Evolutionary conservation across 1,140 invertebrate genomes (phyloP), one percentile per base, ranked within the genome.

Genomic region (Dicyema japonicum): DNA sequence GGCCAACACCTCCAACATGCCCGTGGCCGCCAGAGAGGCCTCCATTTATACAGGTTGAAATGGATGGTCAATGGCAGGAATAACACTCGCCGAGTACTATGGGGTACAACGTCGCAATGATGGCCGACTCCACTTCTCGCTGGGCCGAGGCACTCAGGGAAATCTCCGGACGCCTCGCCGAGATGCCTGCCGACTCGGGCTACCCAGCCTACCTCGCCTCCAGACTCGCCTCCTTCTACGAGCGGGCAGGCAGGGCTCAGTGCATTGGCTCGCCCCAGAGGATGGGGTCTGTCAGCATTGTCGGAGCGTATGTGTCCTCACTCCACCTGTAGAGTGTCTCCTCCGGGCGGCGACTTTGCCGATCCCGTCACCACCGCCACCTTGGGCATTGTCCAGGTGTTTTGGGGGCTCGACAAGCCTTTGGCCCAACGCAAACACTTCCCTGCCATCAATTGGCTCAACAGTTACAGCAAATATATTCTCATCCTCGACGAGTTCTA

Each of bases 61-160:
- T 29, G 3, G 13, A 5, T 29, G 3, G 5, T 27, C 18, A 16
- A 7, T 27, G 35, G n/a, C 38, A 66, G 72, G 75, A 46, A 94
- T 94, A 47, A 94, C 82, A 0, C 53, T 94, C 2, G 85, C 80
- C 15, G 85, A 92, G 54, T 94, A 92, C 52, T 94, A 92, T 94
- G 85, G 88, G 88, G 54, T 88, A 90, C 61, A 85, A 97, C 47
- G 85, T 97, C 15, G 82, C 85, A 29, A 97, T 97, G 88, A 97
- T 97, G 88, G 88, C 88, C 40, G 88, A 97, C 56, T 94, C 85
- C n/a, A 97, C 88, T 8, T 94, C 85, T 13, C 74, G 88, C 60
- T 97, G 88, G 88, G 88, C 88, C 27, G 88, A 97, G 56, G 85
- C 85, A 40, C 60, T 97, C 46, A 65, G 88, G 65, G 88, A 97